These are phyloP conservation scores for Periparus ater DNA, from an alignment of 2,797 vertebrate genomes.

Conservation along the genomic window DNA sequence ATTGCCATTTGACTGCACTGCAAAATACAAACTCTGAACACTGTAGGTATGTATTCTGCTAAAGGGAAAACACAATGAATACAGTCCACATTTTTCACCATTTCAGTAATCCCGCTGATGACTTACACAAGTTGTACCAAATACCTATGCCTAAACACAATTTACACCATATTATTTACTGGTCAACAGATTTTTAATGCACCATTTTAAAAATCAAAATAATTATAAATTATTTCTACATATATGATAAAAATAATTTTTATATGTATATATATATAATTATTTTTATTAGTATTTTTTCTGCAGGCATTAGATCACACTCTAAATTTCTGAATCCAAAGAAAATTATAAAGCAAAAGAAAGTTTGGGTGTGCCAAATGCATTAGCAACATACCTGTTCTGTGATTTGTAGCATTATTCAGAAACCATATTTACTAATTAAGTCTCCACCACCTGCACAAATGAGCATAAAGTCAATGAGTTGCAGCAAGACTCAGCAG, in stretches of 20 bases:
- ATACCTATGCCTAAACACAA: neutral
- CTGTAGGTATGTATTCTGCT: neutral
- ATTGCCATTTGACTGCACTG: neutral
- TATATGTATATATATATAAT: neutral
- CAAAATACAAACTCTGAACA: neutral
- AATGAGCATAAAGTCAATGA: conserved; percentile 4
- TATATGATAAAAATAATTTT: neutral
- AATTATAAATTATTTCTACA: neutral
- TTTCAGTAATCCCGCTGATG: neutral
- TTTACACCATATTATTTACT: neutral
- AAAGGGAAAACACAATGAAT: neutral
- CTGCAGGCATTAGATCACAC: neutral
- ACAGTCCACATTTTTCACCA: neutral
- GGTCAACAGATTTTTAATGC: neutral
- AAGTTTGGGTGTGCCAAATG: neutral
- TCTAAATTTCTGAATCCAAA: neutral
- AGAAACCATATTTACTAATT: conserved; percentile 26
- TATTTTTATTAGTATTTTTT: neutral
- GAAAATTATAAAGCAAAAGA: neutral
- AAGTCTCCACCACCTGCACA: conserved; percentile 22
- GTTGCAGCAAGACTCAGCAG: neutral
- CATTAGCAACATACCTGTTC: neutral
- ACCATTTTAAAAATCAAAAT: neutral
- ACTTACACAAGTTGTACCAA: neutral
- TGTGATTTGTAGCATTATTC: neutral